A percentile compares a stretch with the other conserved stretches of the same genome.
Conservation (phyloP, 1,140 invertebrate genomes). For the Sinonovacula constricta region DNA sequence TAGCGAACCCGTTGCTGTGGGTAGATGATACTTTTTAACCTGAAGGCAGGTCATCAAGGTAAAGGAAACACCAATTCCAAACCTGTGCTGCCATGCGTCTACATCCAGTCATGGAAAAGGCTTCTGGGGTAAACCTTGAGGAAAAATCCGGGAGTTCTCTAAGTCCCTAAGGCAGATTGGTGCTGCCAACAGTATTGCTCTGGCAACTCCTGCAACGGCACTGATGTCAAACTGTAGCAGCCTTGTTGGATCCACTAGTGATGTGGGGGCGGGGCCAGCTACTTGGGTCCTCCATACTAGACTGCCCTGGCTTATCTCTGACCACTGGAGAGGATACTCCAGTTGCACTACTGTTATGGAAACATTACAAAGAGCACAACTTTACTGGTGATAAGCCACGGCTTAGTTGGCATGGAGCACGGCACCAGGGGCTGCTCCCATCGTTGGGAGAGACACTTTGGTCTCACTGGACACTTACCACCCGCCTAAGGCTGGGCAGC, state of each 20-base stretch:
- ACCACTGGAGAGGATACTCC: neutral
- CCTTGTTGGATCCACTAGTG: neutral
- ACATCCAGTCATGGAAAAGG: neutral
- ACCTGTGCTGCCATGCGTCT: neutral
- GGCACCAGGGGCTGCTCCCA: slow-evolving; percentile 4
- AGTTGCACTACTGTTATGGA: neutral
- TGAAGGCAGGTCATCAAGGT: neutral
- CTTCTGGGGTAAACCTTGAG: neutral
- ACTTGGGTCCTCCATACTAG: neutral
- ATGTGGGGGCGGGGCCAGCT: neutral
- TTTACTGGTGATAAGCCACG: neutral
- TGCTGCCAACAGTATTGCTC: neutral
- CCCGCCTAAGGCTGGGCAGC: slow-evolving; percentile 21
- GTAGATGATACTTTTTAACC: neutral
- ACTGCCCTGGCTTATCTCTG: neutral
- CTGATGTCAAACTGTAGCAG: neutral
- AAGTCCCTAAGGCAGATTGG: neutral
- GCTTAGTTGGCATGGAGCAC: neutral
- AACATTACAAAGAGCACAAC: neutral
- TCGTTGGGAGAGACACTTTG: slow-evolving; percentile 7
- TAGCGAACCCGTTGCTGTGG: slow-evolving; percentile 4
- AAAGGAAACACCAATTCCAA: neutral
- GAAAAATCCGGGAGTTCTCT: neutral
- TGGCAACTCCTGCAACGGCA: neutral
- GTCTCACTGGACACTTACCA: slow-evolving; percentile 14